Base-by-base conservation (phyloP, 2,888 invertebrate species). In the Cryptocephalus primarius region DNA sequence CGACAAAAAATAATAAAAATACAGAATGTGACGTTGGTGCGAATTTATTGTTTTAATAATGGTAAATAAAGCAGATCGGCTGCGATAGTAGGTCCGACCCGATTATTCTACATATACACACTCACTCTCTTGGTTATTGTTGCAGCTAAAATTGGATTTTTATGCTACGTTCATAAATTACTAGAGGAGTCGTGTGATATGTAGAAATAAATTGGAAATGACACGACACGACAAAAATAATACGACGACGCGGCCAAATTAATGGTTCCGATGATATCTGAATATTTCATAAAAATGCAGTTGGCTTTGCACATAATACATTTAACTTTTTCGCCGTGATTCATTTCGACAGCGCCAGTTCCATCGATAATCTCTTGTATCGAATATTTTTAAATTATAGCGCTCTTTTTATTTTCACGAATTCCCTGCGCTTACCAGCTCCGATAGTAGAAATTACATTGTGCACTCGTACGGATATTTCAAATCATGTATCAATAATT, bases 1-100 rank as follows among this genome's bases (percentile, higher is more conserved):
- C 64, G 58, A 57, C 56, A 61, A 66, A 55, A 66, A 68, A 68
- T 66, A 69, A 68, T 63, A 68, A 69, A 70, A 69, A 68, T 64
- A 65, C 68, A 61, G 65, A 69, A 68, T 66, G 69, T 67, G 68
- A 69, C 69, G 67, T 65, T 62, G 64, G 61, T 56, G 63, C 63
- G 67, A 68, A 70, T 70, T 70, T 70, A 70, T 70, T 68, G 69
- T 69, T 70, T 70, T 70, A 70, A 70, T 70, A 70, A 70, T 69
- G 69, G 68, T 67, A 69, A 69, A 69, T 69, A 70, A 69, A 69
- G 67, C 68, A 66, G 69, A 66, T 66, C 64, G 64, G 59, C 55
- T 51, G 58, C 62, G 61, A 60, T 61, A 61, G 50, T 58, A 52
- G 56, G 52, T 53, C 55, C 52, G 49, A 49, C 53, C 56, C 61